phyloP scores from a whole-genome alignment of 2,113 vertebrate genomes.

The Gorsachius goisagi region DNA sequence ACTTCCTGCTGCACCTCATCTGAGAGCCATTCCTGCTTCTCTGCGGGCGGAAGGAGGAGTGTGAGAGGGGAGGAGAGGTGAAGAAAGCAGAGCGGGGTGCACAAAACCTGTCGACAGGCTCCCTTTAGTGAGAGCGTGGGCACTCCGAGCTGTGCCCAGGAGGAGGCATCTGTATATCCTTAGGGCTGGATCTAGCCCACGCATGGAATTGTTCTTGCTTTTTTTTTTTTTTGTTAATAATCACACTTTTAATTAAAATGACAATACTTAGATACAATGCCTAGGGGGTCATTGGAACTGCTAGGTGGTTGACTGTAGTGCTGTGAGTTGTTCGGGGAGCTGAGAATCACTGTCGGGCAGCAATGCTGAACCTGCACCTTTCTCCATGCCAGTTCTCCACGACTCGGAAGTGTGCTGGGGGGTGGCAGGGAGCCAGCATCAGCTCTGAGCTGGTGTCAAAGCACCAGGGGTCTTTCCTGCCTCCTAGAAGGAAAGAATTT shows the following conservation, averaged over 20 bases:
- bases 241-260: not conserved
- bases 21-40: not conserved
- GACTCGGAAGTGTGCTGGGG: not conserved
- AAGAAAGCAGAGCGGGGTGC: not conserved
- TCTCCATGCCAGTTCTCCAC: not conserved
- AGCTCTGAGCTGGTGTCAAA: not conserved
- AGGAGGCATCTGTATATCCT: not conserved
- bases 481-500: conserved; percentile 24
- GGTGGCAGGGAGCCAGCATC: not conserved
- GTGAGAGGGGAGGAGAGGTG: not conserved
- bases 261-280: not conserved
- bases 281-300: not conserved
- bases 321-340: not conserved
- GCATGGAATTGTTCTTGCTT: not conserved
- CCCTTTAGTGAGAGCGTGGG: not conserved
- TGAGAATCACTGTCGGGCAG: not conserved
- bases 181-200: not conserved
- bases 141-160: not conserved
- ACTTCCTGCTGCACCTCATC: conserved; percentile 14
- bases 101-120: not conserved
- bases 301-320: not conserved
- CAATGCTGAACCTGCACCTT: not conserved
- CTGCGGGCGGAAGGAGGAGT: not conserved
- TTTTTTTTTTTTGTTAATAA: not conserved
- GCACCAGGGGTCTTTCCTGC: conserved; percentile 6